Base-by-base conservation (phyloP, 2,113 vertebrate genomes). In the Syngnathoides biaculeatus region DNA sequence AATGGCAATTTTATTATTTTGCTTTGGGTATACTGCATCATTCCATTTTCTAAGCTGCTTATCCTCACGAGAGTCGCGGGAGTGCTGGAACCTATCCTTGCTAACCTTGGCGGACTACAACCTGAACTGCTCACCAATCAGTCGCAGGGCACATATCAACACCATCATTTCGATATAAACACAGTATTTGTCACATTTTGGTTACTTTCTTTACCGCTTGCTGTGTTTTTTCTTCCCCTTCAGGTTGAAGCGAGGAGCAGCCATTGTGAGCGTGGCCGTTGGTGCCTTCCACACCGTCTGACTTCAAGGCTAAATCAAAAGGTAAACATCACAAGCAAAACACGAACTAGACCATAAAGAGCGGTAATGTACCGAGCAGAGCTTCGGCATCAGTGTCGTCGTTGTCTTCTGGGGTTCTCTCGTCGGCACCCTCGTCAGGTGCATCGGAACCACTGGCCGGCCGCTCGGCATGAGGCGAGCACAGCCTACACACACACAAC, bases 401-500 rank as follows among this genome's bases (percentile, higher is more conserved):
- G 0, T 75, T 58, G 61, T 67, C 48, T 3, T 35, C 67, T 6
- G 52, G 15, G 38, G 6, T 19, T 5, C 14, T 45, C 38, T 68
- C 69, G 5, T 72, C 76, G 10, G 24, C 40, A 0, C 35, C 66
- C 72, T 81, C 55, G 77, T 80, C 30, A 71, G 5, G 19, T 42
- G 3, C 13, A 8, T 24, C 40, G 14, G 63, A 53, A 22, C 77
- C 78, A 2, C 82, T 75, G 0, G 59, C 6, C 45, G 85, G 78
- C 71, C 81, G 79, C 22, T 81, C 79, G 66, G 80, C 69, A 11
- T 73, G 20, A 0, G 77, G 61, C 64, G 83, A 86, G 59, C 71
- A 83, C 5, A 87, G 45, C 57, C 88, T 89, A 39, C 1, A 56
- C 35, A 57, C 22, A 59, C 43, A 50, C 9, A 50, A 20, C 24